Base-by-base conservation (phyloP, 2,888 invertebrate genomes). In the Philereme vetulata region DNA sequence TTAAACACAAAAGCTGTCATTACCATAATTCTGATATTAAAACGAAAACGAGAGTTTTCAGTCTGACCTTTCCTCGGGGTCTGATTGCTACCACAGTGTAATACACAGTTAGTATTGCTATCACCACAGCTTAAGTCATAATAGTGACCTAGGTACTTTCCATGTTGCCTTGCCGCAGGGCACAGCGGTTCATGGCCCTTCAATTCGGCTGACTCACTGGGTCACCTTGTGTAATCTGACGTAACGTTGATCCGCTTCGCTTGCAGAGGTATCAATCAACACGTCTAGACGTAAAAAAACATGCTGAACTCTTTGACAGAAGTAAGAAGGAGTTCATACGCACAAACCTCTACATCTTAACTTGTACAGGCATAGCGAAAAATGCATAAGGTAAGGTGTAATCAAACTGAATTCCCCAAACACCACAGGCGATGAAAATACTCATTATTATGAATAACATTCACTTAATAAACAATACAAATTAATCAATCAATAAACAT, bases 21-120 rank as follows among this genome's bases (percentile, higher is more conserved):
- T 60, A 60, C 47, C 45, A 60, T 58, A 56, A 62, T 51, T 45
- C 56, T 51, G 48, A 63, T 65, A 63, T 62, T 64, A 59, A 60
- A 71, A 74, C 65, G 73, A 78, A 76, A 77, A 73, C 67, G 74
- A 77, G 71, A 75, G 76, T 75, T 75, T 72, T 76, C 71, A 59
- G 73, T 5, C 42, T 63, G 67, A 70, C 69, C 69, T 70, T 75
- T 74, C 68, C 63, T 67, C 65, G 66, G 60, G 57, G 66, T 64
- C 55, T 62, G 58, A 59, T 52, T 51, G 11, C 46, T 42, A n/a
- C 45, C 42, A 51, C 59, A 51, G 59, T 5, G 4, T 21, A 49
- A 10, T 8, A 35, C n/a, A 47, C 43, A 64, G 56, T 56, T 54
- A 51, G 56, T 64, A 52, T 32, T 36, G n/a, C 47, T 32, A 32